These are phyloP conservation scores for Atrina japonica DNA, from an alignment of 2,888 invertebrate species.

Conservation along the genomic window DNA sequence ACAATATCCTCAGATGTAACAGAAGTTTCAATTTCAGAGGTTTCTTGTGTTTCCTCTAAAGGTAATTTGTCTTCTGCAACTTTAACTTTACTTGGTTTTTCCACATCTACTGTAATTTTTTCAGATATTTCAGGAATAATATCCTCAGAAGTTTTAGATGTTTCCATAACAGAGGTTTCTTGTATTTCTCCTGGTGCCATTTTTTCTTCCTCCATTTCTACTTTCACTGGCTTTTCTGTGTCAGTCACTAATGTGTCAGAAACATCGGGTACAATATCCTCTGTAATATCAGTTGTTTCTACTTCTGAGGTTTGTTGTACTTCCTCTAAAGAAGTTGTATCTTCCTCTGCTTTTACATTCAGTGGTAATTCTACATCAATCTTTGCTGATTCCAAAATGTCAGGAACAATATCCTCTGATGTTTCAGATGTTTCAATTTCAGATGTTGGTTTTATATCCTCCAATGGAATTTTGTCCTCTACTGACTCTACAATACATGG, in stretches of 20 bases:
- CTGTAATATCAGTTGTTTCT: background rate
- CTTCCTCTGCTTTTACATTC: slow-evolving; percentile 1
- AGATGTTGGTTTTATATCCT: no score
- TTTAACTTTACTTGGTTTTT: background rate
- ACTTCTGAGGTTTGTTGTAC: slow-evolving; percentile 3
- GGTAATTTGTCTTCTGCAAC: background rate
- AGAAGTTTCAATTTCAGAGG: background rate
- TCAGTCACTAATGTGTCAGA: slow-evolving; percentile 7
- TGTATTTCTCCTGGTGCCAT: slow-evolving; percentile 36
- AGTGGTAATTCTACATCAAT: no score
- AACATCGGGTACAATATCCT: background rate
- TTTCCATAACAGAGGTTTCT: slow-evolving; percentile 15
- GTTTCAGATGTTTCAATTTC: background rate
- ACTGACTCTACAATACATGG: no score
- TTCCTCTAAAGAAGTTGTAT: background rate
- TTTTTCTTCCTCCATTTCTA: slow-evolving; percentile 8
- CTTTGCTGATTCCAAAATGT: background rate
- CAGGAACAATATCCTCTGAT: background rate
- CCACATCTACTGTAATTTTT: background rate
- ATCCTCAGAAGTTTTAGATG: slow-evolving; percentile 8
- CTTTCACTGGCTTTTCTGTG: slow-evolving; percentile 39
- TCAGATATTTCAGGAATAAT: slow-evolving; percentile 5
- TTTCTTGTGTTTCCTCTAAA: background rate
- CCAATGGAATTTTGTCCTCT: slow-evolving; percentile 2
- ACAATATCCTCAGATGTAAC: slow-evolving; percentile 9